phyloP scores from a whole-genome alignment of 2,888 invertebrate genomes.

The Melanotus villosus region DNA sequence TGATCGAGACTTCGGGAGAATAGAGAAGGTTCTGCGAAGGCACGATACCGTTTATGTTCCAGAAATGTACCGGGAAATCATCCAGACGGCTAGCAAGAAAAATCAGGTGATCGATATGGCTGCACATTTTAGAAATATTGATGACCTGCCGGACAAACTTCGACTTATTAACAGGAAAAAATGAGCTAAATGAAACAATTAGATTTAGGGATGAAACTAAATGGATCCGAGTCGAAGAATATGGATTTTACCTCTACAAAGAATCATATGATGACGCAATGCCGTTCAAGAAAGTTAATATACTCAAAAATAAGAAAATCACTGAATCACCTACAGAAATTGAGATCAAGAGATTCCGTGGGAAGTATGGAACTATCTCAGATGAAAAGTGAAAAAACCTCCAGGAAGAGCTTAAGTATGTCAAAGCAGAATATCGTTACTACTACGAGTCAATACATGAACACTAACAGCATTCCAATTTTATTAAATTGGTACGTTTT shows the following conservation, averaged over 20 bases:
- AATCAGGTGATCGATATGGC: constrained; percentile 52
- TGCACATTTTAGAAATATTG: constrained; percentile 49
- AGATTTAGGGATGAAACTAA: constrained; percentile 15
- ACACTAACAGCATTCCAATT: too few species aligned
- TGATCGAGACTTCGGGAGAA: constrained; percentile 59
- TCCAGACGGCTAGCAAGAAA: constrained; percentile 47
- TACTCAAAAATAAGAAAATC: too few species aligned
- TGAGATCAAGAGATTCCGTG: too few species aligned
- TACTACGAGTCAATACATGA: too few species aligned
- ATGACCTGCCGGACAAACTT: constrained; percentile 32
- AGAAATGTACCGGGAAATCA: constrained; percentile 56
- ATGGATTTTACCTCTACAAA: constrained; percentile 29
- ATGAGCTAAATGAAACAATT: neutral
- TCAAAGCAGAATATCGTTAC: too few species aligned
- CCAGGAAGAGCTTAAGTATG: too few species aligned
- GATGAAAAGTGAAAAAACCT: too few species aligned
- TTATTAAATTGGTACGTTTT: too few species aligned
- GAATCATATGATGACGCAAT: too few species aligned
- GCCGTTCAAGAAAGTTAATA: too few species aligned
- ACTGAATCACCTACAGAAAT: too few species aligned
- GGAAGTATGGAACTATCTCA: too few species aligned
- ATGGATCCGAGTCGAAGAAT: constrained; percentile 18
- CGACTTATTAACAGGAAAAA: constrained; percentile 11
- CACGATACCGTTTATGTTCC: constrained; percentile 55
- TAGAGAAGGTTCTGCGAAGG: constrained; percentile 57